Evolutionary conservation across 1,140 invertebrate species (phyloP).

Genomic region (Mercenaria mercenaria): DNA sequence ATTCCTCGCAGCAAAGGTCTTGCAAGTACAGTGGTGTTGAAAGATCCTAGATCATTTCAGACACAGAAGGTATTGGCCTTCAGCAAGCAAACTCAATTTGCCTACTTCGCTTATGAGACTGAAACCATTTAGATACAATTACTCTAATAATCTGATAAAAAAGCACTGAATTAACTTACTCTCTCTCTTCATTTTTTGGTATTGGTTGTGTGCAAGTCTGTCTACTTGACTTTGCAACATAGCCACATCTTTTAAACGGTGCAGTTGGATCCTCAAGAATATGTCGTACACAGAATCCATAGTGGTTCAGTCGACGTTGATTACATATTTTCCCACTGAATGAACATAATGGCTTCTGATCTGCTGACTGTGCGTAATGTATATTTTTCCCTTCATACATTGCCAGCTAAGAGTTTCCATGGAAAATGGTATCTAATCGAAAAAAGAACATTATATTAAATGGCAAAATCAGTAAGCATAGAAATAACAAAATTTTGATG

Average conservation of each 20-base stretch:
- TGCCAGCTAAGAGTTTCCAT: slow-evolving; percentile 68
- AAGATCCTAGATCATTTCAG: too few species aligned
- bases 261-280: slow-evolving; percentile 86
- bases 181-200: slow-evolving; percentile 86
- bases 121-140: too few species aligned
- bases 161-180: slow-evolving; percentile 81
- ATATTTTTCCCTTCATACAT: slow-evolving; percentile 88
- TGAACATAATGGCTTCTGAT: slow-evolving; percentile 87
- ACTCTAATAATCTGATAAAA: too few species aligned
- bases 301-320: slow-evolving; percentile 87
- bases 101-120: too few species aligned
- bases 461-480: background rate
- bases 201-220: slow-evolving; percentile 87
- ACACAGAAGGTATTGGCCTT: too few species aligned
- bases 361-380: slow-evolving; percentile 86
- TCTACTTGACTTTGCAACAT: slow-evolving; percentile 86
- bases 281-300: slow-evolving; percentile 87
- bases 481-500: too few species aligned
- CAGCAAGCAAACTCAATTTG: too few species aligned
- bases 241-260: slow-evolving; percentile 86
- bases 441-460: background rate
- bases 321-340: slow-evolving; percentile 87
- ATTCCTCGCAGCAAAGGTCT: too few species aligned
- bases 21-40: too few species aligned
- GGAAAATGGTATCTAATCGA: slow-evolving; percentile 16